Percentiles rank a stretch among this genome's conserved stretches.
Conservation (phyloP, 2,888 invertebrate species). For the Ectropis crepuscularia region DNA sequence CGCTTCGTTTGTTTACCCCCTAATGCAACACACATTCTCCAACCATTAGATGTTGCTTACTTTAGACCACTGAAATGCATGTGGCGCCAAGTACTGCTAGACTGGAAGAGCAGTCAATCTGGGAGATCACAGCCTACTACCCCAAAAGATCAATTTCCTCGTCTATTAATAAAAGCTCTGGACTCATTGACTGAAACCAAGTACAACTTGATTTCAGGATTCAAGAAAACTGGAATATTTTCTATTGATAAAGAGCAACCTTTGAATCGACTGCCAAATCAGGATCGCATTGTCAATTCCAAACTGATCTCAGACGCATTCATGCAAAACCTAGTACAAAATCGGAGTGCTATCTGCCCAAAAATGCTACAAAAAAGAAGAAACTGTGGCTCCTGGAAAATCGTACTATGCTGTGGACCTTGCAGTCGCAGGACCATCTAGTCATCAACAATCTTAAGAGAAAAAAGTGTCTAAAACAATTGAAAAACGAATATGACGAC, state of each 20-base stretch:
- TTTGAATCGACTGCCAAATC: conserved; percentile 2
- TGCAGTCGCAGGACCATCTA: background rate
- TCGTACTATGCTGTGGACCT: background rate
- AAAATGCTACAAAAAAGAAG: too few species aligned
- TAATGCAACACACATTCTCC: too few species aligned
- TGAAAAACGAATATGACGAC: background rate
- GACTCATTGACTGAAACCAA: conserved; percentile 23
- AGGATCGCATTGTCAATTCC: conserved; percentile 3
- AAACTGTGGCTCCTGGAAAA: background rate
- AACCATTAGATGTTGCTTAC: too few species aligned
- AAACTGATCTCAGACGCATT: conserved; percentile 1
- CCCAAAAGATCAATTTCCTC: conserved; percentile 28
- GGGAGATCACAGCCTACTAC: conserved; percentile 17
- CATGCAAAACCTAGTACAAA: background rate
- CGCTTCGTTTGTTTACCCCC: too few species aligned
- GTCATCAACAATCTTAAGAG: background rate
- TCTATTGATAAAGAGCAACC: conserved; percentile 23
- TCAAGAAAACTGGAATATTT: conserved; percentile 23
- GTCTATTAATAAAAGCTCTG: conserved; percentile 19
- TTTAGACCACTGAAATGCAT: too few species aligned
- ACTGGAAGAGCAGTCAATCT: background rate
- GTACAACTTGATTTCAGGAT: conserved; percentile 25
- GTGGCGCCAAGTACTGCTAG: too few species aligned
- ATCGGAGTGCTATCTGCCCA: too few species aligned
- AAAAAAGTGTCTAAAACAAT: background rate